Evolutionary conservation across 2,113 vertebrate genomes (phyloP), one percentile per base, ranked within the genome.

Genomic region (Saguinus midas): DNA sequence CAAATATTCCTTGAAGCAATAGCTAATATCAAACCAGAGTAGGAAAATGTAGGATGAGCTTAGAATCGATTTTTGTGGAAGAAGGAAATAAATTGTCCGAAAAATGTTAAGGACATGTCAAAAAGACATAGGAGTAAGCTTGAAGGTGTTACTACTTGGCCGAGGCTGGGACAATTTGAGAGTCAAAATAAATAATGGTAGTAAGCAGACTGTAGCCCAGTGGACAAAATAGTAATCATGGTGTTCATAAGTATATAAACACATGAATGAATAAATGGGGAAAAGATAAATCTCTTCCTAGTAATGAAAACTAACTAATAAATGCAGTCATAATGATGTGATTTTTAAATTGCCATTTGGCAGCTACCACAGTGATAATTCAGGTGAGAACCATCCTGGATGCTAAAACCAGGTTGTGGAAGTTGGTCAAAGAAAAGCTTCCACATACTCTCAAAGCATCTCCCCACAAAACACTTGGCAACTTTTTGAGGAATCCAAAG

Each of bases 361-460:
- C 20, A 76, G 25, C 8, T 25, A 43, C 21, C 27, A 2, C 20
- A n/a, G 40, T 7, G 20, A 66, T 6, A 16, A 68, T 40, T n/a
- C 64, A 35, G n/a, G 58, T 32, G 12, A 52, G 37, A 87, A 12
- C 45, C 6, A 4, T 58, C 40, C 1, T 1, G 16, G 48, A 29
- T 13, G 23, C 45, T 20, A 23, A 66, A 18, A 7, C 9, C 0
- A 18, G 40, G 37, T 14, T 21, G 3, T 12, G 27, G 1, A 12
- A 12, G 20, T 3, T 18, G 6, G 11, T 7, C 25, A 16, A 72
- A 64, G 86, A 64, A 61, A 45, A 58, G 13, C 9, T 70, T 27
- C 29, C 8, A 4, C 10, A 12, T 1, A 1, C 58, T 61, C 68
- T 43, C 57, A 1, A 21, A 55, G 2, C 9, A 1, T 29, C 45